These are phyloP conservation scores for Takifugu ocellatus DNA, from an alignment of 2,797 vertebrate genomes.

Conservation along the genomic window DNA sequence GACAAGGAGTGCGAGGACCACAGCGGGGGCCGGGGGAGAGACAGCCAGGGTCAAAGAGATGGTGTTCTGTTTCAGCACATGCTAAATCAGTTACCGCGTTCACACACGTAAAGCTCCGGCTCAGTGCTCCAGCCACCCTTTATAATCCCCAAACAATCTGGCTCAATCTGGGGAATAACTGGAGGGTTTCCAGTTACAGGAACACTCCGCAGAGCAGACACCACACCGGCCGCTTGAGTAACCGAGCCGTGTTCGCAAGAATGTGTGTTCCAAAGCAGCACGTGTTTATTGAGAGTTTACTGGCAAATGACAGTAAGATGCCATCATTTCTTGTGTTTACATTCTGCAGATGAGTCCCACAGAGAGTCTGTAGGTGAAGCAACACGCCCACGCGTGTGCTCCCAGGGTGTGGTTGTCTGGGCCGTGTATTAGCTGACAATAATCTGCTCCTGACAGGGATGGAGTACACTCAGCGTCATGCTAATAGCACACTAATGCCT, in stretches of 20 bases:
- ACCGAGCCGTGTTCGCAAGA: slow-evolving; percentile 23
- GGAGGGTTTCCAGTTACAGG: slow-evolving; percentile 71
- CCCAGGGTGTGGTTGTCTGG: slow-evolving; percentile 42
- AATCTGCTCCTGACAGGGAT: slow-evolving; percentile 55
- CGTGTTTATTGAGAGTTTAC: slow-evolving; percentile 44
- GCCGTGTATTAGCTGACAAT: slow-evolving; percentile 52
- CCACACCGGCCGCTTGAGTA: slow-evolving; percentile 28
- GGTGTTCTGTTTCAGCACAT: slow-evolving; percentile 81
- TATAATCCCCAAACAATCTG: slow-evolving; percentile 74
- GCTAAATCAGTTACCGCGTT: slow-evolving; percentile 80
- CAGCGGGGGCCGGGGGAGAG: slow-evolving; percentile 61
- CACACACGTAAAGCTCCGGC: slow-evolving; percentile 63
- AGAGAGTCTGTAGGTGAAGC: slow-evolving; percentile 51
- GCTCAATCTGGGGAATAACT: slow-evolving; percentile 74
- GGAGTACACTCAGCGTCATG: slow-evolving; percentile 36
- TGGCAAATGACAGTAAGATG: slow-evolving; percentile 23
- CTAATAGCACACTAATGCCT: slow-evolving; percentile 71
- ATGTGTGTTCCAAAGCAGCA: slow-evolving; percentile 37
- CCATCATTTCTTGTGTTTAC: slow-evolving; percentile 25
- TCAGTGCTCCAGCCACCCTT: slow-evolving; percentile 62
- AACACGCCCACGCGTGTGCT: slow-evolving; percentile 18
- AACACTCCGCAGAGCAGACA: slow-evolving; percentile 55
- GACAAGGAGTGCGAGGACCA: slow-evolving; percentile 71
- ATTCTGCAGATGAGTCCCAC: slow-evolving; percentile 38
- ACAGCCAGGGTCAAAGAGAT: slow-evolving; percentile 75